A percentile compares a stretch with the other conserved stretches of the same genome.
phyloP scores from a whole-genome alignment of 2,797 vertebrate genomes.

The Fringilla coelebs region DNA sequence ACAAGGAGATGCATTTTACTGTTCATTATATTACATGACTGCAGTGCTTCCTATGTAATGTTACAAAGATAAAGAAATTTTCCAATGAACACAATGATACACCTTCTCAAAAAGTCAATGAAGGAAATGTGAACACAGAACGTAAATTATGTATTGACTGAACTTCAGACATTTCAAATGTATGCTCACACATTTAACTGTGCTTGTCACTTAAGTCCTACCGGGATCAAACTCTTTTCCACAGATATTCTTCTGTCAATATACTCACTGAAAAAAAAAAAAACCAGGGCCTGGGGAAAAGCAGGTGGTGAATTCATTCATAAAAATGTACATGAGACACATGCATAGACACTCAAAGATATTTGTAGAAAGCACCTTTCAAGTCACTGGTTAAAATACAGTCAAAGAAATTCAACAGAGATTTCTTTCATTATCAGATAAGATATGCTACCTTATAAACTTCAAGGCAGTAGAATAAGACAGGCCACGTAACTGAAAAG shows the following conservation, averaged over 20 bases:
- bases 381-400: neutral
- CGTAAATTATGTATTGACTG: neutral
- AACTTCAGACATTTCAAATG: neutral
- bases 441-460: neutral
- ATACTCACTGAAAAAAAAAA: neutral
- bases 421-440: neutral
- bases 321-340: neutral
- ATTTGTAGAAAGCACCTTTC: neutral
- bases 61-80: neutral
- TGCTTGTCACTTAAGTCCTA: neutral
- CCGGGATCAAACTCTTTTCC: neutral
- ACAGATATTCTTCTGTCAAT: neutral
- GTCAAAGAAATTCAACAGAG: neutral
- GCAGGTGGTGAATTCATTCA: neutral
- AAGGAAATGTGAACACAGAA: neutral
- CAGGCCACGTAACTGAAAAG: neutral
- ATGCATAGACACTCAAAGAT: neutral
- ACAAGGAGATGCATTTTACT: neutral
- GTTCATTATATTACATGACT: neutral
- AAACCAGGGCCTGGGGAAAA: neutral
- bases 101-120: neutral
- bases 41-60: neutral
- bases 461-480: neutral
- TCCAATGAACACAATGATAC: neutral
- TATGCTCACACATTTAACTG: neutral